phyloP scores from a whole-genome alignment of 1,140 invertebrate genomes.

The Glossosoma conforme region DNA sequence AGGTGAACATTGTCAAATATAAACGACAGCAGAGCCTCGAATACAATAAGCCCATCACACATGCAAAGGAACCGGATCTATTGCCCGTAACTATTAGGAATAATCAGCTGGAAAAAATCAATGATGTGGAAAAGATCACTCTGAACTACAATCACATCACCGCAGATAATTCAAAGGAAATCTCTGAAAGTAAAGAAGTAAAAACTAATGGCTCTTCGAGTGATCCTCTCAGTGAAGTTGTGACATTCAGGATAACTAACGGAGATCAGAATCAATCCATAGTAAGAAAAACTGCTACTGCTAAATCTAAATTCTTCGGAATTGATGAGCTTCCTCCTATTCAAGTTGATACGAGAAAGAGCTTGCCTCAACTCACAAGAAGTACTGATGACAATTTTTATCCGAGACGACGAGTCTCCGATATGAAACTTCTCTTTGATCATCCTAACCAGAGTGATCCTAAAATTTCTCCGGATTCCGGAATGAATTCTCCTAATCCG shows the following conservation, averaged over 20 bases:
- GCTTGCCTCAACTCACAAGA: background rate
- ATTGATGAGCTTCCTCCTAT: conserved; percentile 42
- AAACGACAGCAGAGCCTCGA: conserved; percentile 21
- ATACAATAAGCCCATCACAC: too few species aligned
- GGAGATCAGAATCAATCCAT: conserved; percentile 4
- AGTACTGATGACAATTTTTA: conserved; percentile 1
- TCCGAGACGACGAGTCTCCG: conserved; percentile 38
- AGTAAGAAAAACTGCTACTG: conserved; percentile 6
- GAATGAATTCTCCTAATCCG: conserved; percentile 40
- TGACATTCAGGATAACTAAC: conserved; percentile 15
- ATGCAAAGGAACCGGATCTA: background rate
- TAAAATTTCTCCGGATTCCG: background rate
- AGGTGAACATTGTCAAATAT: conserved; percentile 23
- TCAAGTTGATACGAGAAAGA: conserved; percentile 1
- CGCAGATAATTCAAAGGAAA: too few species aligned
- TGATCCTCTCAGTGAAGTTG: conserved; percentile 11
- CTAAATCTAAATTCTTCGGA: conserved; percentile 40
- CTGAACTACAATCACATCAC: too few species aligned
- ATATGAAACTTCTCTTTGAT: conserved; percentile 44
- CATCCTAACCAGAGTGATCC: conserved; percentile 31
- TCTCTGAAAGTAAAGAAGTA: too few species aligned
- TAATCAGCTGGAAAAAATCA: too few species aligned
- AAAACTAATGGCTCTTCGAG: too few species aligned
- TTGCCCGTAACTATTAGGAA: too few species aligned
- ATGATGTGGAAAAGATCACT: too few species aligned